phyloP scores from a whole-genome alignment of 2,113 vertebrate species.

The Raja brachyura region DNA sequence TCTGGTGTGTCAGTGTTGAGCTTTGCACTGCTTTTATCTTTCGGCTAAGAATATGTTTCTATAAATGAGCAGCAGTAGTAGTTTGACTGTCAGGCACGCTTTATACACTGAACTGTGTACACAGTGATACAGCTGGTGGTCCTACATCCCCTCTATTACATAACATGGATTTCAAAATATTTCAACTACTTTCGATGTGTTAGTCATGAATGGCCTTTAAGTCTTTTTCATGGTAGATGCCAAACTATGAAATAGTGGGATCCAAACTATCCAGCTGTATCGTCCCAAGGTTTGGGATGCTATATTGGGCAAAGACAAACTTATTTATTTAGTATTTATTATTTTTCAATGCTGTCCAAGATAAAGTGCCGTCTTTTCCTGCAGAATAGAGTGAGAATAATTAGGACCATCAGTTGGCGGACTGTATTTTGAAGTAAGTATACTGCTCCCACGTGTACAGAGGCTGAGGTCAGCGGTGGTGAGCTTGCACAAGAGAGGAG shows the following conservation, averaged over 20 bases:
- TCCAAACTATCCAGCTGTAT: constrained; percentile 38
- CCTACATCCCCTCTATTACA: constrained; percentile 49
- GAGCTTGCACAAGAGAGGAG: constrained; percentile 21
- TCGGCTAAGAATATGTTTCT: constrained; percentile 46
- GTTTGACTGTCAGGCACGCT: constrained; percentile 48
- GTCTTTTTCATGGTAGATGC: constrained; percentile 47
- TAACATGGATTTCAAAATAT: constrained; percentile 52
- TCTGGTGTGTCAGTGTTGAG: constrained; percentile 41
- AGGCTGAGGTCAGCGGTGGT: background rate
- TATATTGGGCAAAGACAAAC: constrained; percentile 47
- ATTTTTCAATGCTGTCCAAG: constrained; percentile 26
- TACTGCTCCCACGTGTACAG: background rate
- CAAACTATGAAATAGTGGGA: constrained; percentile 48
- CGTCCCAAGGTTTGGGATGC: constrained; percentile 48
- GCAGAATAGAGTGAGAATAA: constrained; percentile 19
- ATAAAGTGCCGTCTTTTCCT: constrained; percentile 10
- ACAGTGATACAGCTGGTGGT: constrained; percentile 46
- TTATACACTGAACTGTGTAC: constrained; percentile 43
- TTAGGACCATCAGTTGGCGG: constrained; percentile 21
- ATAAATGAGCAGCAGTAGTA: constrained; percentile 50
- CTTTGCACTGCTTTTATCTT: constrained; percentile 50
- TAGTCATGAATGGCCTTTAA: background rate
- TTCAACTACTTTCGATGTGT: constrained; percentile 41
- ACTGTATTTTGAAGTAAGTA: background rate
- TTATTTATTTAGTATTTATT: constrained; percentile 65